Conservation (phyloP, 2,797 vertebrate genomes). For the Girardinus metallicus region DNA sequence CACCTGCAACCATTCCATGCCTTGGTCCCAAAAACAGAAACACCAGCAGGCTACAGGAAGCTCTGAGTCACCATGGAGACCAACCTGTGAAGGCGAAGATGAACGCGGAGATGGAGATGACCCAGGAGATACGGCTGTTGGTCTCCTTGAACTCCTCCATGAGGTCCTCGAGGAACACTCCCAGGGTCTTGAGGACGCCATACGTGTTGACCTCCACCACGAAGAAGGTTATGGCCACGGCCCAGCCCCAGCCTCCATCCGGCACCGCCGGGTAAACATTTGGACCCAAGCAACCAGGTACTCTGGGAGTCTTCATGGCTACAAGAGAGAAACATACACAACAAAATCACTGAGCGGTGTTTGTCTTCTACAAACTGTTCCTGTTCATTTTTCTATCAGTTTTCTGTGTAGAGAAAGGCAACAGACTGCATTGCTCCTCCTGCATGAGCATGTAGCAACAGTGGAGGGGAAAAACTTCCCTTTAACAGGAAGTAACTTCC, state of each 20-base stretch:
- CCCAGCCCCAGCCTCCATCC: constrained; percentile 96
- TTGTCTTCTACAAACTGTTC: background rate
- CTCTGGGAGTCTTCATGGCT: constrained; percentile 80
- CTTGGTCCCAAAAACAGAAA: background rate
- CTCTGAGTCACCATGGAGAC: constrained; percentile 22
- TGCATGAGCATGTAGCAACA: too few species aligned
- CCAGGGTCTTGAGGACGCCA: constrained; percentile 91
- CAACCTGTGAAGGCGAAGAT: constrained; percentile 91
- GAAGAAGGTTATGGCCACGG: constrained; percentile 89
- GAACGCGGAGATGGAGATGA: constrained; percentile 93
- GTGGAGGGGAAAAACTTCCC: too few species aligned
- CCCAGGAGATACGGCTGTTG: constrained; percentile 94
- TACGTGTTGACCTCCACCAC: constrained; percentile 91
- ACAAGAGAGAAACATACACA: constrained; percentile 8
- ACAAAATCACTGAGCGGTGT: background rate
- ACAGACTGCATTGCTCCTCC: too few species aligned
- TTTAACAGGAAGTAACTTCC: too few species aligned
- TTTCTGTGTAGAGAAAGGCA: too few species aligned
- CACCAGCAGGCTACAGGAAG: background rate
- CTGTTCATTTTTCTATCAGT: too few species aligned
- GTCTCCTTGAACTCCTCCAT: constrained; percentile 89
- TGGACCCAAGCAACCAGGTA: constrained; percentile 75
- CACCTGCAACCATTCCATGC: background rate
- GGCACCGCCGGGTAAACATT: constrained; percentile 90
- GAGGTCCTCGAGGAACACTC: constrained; percentile 93